A percentile compares a stretch with the other conserved stretches of the same genome.
These are phyloP conservation scores for Cantharis nigra DNA, from an alignment of 2,888 invertebrate species.

Conservation along the genomic window DNA sequence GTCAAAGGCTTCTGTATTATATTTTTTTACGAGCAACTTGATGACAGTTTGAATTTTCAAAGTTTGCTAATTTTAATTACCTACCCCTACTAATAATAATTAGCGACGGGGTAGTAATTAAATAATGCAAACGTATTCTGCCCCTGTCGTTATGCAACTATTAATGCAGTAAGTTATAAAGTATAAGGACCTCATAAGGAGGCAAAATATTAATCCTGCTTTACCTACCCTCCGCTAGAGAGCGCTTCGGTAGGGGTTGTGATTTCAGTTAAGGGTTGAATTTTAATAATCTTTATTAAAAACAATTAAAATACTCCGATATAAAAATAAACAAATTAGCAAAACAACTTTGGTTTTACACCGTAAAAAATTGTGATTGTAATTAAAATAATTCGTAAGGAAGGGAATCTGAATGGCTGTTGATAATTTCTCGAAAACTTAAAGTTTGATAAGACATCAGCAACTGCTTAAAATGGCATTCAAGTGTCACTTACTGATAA, in stretches of 20 bases:
- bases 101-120: not conserved
- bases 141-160: constrained; percentile 21
- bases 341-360: too few relatives aligned
- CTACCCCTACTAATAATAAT: not conserved
- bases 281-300: too few relatives aligned
- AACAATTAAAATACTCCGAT: not conserved
- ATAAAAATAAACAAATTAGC: too few relatives aligned
- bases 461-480: not conserved
- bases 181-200: not conserved
- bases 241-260: not conserved
- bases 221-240: not conserved
- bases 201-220: not conserved
- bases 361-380: too few relatives aligned
- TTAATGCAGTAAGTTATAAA: constrained; percentile 1
- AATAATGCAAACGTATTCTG: not conserved
- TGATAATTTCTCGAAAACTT: not conserved
- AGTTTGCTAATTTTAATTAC: not conserved
- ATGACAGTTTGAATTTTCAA: not conserved
- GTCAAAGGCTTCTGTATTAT: too few relatives aligned
- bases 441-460: not conserved
- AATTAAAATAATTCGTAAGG: not conserved
- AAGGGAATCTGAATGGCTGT: not conserved
- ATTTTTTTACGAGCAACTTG: too few relatives aligned
- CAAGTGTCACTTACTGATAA: not conserved
- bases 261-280: not conserved